Percentiles rank a stretch among this genome's conserved stretches.
Evolutionary conservation across 2,113 vertebrate species (phyloP).

Genomic region (Struthio camelus): DNA sequence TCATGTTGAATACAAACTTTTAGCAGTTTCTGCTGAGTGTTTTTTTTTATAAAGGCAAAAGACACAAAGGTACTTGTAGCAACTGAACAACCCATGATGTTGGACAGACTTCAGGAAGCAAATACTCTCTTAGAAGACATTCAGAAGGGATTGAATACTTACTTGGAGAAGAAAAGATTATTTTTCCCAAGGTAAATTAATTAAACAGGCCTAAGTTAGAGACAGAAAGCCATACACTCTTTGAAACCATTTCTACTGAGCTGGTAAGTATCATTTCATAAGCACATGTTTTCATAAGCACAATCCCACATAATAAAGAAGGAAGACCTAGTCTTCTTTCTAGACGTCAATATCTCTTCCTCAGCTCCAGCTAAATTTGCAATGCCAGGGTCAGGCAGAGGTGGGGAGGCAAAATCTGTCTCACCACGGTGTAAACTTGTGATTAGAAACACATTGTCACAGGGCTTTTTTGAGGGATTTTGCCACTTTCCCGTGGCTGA

Average conservation of each 20-base stretch:
- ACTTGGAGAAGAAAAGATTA: constrained; percentile 87
- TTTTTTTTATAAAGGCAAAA: constrained; percentile 71
- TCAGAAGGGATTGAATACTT: constrained; percentile 86
- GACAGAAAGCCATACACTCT: not conserved
- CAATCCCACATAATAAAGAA: not conserved
- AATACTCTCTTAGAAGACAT: constrained; percentile 86
- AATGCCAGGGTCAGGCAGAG: not conserved
- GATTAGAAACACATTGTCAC: not conserved
- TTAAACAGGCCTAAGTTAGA: not conserved
- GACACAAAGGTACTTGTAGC: constrained; percentile 81
- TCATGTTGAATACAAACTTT: not conserved
- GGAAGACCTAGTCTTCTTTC: not conserved
- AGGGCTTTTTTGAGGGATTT: not conserved
- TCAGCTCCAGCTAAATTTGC: not conserved
- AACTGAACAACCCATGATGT: constrained; percentile 84
- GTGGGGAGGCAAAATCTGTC: not conserved
- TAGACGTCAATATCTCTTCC: not conserved
- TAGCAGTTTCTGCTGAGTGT: not conserved
- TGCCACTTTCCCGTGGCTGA: not conserved
- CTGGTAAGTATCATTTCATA: not conserved
- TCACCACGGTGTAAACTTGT: not conserved
- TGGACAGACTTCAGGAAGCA: constrained; percentile 85
- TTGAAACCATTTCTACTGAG: not conserved
- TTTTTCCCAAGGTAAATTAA: constrained; percentile 84
- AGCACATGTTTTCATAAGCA: not conserved